Evolutionary conservation across 2,888 invertebrate genomes (phyloP), one percentile per base, ranked within the genome.

Genomic region (Eupithecia inturbata): DNA sequence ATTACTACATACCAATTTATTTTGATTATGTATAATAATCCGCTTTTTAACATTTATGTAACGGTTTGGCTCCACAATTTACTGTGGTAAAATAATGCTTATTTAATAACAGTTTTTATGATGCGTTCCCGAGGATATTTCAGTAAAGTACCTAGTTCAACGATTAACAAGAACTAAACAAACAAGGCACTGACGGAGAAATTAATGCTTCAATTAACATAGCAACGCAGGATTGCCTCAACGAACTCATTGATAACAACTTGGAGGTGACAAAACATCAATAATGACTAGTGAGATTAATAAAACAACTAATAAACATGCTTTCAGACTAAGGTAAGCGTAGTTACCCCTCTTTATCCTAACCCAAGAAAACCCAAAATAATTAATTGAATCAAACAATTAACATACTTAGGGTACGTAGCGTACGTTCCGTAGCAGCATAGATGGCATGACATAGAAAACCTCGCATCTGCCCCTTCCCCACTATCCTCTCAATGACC

Each of bases 291-390:
- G 64, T n/a, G 33, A 22, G 36, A 64, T n/a, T 64, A 63, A 63
- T 31, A 60, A 28, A 63, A 19, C 64, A 10, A 33, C 64, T 64
- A 36, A 36, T 64, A 64, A 63, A 63, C 16, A 33, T 63, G 63
- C 63, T 63, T 63, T 64, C 10, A 60, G 5, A 16, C 60, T 39
- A 64, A 64, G 64, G 64, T 64, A 64, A 64, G 64, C 64, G 36
- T 64, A 64, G n/a, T 22, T 7, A 36, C 16, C 64, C 64, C 39
- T 39, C 9, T 33, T 31, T 36, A 64, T n/a, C 64, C 64, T 19
- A 64, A 36, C 14, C 64, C 33, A 64, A 36, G 7, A 36, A 36
- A 7, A 22, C 28, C 60, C 60, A 28, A 60, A 36, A 39, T 41
- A 39, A 39, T 39, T 22, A 26, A 57, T 57, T 57, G 22, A n/a